Conservation (phyloP, 2,888 invertebrate species). For the Aleiodes testaceus region DNA sequence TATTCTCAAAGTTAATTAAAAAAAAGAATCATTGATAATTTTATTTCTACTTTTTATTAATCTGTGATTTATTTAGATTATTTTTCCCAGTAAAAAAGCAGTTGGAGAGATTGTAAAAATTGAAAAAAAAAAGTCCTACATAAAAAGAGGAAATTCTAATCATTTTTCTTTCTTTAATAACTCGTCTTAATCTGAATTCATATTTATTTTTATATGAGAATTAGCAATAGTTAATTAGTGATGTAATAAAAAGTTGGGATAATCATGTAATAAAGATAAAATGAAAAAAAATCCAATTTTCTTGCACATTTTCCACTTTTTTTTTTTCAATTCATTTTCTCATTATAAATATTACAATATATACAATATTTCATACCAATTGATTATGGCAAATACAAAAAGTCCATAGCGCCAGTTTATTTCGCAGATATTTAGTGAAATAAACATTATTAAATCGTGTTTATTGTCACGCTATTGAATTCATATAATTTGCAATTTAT, state of each 20-base stretch:
- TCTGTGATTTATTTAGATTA: constrained; percentile 66
- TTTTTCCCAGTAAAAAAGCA: constrained; percentile 54
- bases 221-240: constrained; percentile 40
- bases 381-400: constrained; percentile 41
- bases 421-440: neutral
- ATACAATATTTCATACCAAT: constrained; percentile 10
- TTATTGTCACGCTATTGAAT: constrained; percentile 40
- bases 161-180: constrained; percentile 29
- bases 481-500: neutral
- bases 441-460: constrained; percentile 31
- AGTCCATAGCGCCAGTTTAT: constrained; percentile 12
- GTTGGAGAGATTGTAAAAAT: too few species aligned
- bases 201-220: constrained; percentile 30
- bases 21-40: constrained; percentile 20
- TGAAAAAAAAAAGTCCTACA: constrained; percentile 23
- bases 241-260: constrained; percentile 31
- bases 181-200: neutral
- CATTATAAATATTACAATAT: constrained; percentile 43
- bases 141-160: constrained; percentile 32
- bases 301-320: constrained; percentile 22
- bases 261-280: constrained; percentile 3
- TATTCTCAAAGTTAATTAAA: neutral
- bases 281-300: constrained; percentile 1
- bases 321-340: constrained; percentile 22
- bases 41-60: constrained; percentile 56